phyloP scores from a whole-genome alignment of 2,888 invertebrate species.

The Acanthococcus lagerstroemiae region DNA sequence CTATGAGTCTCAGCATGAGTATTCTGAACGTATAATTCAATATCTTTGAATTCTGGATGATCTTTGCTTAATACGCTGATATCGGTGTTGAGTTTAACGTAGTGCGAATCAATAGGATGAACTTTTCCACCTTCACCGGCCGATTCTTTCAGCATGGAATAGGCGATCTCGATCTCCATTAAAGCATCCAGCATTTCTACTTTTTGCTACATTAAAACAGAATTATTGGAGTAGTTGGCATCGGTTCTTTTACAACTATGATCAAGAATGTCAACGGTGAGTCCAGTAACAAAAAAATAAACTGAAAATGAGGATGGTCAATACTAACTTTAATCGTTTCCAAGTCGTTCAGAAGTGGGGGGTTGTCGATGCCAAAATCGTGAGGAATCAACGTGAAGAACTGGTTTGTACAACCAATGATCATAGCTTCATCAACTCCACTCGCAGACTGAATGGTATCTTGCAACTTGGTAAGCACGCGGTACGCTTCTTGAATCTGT shows the following conservation, averaged over 20 bases:
- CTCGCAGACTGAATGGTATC: slow-evolving; percentile 44
- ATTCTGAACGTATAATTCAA: slow-evolving; percentile 71
- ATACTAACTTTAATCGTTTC: slow-evolving; percentile 58
- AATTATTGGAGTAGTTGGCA: too few relatives aligned
- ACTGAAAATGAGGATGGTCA: too few relatives aligned
- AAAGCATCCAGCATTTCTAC: slow-evolving; percentile 83
- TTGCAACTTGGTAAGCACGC: slow-evolving; percentile 62
- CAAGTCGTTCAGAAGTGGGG: slow-evolving; percentile 65
- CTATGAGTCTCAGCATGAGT: slow-evolving; percentile 88
- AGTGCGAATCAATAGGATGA: slow-evolving; percentile 69
- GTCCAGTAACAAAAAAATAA: background rate
- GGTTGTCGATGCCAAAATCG: slow-evolving; percentile 74
- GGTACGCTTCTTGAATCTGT: slow-evolving; percentile 78
- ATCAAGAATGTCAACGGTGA: background rate
- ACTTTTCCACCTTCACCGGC: slow-evolving; percentile 42
- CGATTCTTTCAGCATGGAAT: slow-evolving; percentile 63
- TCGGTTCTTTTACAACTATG: background rate
- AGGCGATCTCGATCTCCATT: slow-evolving; percentile 91
- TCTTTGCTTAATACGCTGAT: slow-evolving; percentile 58
- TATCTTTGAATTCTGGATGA: slow-evolving; percentile 59
- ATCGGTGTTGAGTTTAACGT: slow-evolving; percentile 72
- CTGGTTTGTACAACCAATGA: slow-evolving; percentile 79
- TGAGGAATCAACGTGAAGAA: slow-evolving; percentile 96
- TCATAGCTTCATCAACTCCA: slow-evolving; percentile 43
- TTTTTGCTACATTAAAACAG: slow-evolving; percentile 47